A percentile compares a stretch with the other conserved stretches of the same genome.
These are phyloP conservation scores for Chrysogorgia sp. DNA, from an alignment of 92 coral and sea anemone genomes.

Conservation along the genomic window DNA sequence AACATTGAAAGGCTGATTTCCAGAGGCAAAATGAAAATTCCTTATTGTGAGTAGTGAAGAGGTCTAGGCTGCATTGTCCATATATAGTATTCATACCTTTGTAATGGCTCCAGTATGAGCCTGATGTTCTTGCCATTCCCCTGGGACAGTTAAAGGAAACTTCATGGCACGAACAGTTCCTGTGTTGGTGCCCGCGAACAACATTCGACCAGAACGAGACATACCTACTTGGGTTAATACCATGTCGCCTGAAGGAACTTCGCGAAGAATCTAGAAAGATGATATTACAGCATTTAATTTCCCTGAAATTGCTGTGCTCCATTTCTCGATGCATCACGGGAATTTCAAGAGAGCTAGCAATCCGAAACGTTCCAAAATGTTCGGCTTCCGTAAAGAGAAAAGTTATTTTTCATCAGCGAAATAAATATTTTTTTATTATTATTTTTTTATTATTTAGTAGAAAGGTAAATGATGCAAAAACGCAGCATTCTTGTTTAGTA, in stretches of 20 bases:
- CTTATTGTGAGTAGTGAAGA: neutral
- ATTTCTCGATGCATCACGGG: too few relatives aligned
- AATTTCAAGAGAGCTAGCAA: too few relatives aligned
- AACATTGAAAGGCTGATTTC: too few relatives aligned
- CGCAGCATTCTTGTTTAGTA: too few relatives aligned
- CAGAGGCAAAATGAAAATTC: neutral
- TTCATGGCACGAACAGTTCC: constrained; percentile 98
- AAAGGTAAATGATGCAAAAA: too few relatives aligned
- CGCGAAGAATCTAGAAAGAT: constrained; percentile 86
- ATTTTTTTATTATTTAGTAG: too few relatives aligned
- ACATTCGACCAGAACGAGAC: constrained; percentile 99
- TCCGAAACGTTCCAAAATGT: too few relatives aligned
- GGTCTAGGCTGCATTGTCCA: neutral
- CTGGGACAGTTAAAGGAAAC: constrained; percentile 97
- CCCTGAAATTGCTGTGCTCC: neutral
- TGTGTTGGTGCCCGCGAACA: constrained; percentile 88
- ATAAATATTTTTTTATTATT: too few relatives aligned
- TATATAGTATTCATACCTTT: constrained; percentile 65
- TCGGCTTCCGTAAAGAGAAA: too few relatives aligned
- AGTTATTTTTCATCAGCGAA: too few relatives aligned
- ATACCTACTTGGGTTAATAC: constrained; percentile 92
- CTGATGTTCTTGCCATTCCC: constrained; percentile 99
- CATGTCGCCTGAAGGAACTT: constrained; percentile 87
- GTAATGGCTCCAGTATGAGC: constrained; percentile 90
- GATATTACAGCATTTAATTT: too few relatives aligned